Percentiles rank a stretch among this genome's conserved stretches.
phyloP scores from a whole-genome alignment of 2,797 vertebrate species.

The Enteromius afrohamiltoni region DNA sequence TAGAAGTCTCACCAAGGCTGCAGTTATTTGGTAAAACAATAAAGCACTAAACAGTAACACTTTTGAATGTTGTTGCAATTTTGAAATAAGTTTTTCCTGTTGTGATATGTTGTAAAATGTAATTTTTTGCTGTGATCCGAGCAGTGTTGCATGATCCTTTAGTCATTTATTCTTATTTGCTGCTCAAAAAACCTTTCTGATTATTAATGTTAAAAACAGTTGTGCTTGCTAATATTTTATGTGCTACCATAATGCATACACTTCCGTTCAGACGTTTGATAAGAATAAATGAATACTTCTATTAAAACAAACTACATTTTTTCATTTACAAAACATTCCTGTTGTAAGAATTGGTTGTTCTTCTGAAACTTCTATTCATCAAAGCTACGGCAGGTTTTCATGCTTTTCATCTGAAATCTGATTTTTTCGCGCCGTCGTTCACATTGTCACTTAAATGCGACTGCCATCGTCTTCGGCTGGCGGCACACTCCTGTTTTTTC shows the following conservation, averaged over 20 bases:
- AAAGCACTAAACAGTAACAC: not conserved
- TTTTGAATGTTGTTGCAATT: not conserved
- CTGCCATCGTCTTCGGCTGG: too few relatives aligned
- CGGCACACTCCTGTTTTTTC: not conserved
- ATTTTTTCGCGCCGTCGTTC: too few relatives aligned
- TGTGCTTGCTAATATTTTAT: not conserved
- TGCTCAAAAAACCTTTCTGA: not conserved
- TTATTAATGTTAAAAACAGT: not conserved
- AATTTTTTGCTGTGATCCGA: not conserved
- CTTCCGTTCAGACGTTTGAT: not conserved
- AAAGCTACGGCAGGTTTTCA: too few relatives aligned
- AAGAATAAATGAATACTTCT: not conserved
- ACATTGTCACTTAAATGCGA: too few relatives aligned
- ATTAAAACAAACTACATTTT: too few relatives aligned
- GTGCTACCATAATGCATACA: not conserved
- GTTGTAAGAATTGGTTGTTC: too few relatives aligned
- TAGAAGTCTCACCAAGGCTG: not conserved
- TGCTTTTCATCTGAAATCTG: too few relatives aligned
- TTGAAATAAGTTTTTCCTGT: not conserved
- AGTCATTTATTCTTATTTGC: not conserved
- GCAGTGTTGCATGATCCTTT: not conserved
- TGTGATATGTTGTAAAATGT: not conserved
- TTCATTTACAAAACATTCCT: too few relatives aligned
- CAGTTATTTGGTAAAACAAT: not conserved
- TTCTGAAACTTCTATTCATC: too few relatives aligned